A percentile compares a stretch with the other conserved stretches of the same genome.
phyloP scores from a whole-genome alignment of 2,113 vertebrate genomes.

The Orcinus orca region DNA sequence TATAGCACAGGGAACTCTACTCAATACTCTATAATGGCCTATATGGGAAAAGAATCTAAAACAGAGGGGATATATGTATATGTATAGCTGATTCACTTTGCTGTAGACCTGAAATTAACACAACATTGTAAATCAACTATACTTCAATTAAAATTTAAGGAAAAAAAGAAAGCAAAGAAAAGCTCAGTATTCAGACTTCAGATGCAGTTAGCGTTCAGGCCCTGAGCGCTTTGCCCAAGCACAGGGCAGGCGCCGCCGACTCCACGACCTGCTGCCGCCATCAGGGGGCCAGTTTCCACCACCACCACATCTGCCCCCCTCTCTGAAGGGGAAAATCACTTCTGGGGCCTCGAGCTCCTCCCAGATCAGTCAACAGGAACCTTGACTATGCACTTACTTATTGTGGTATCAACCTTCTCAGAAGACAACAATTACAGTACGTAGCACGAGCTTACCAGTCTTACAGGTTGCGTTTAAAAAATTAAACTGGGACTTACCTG shows the following conservation, averaged over 20 bases:
- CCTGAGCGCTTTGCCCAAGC: accelerated
- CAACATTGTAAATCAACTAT: too few species aligned
- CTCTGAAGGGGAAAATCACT: neutral
- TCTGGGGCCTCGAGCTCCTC: neutral
- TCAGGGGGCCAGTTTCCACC: neutral
- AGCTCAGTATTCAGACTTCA: neutral
- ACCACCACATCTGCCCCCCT: neutral
- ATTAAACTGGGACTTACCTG: too few species aligned
- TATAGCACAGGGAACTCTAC: too few species aligned
- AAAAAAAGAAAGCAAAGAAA: neutral
- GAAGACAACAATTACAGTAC: neutral
- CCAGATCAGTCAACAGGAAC: neutral
- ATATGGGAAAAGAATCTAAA: too few species aligned
- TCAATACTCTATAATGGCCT: too few species aligned
- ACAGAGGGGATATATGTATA: too few species aligned
- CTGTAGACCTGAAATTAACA: too few species aligned
- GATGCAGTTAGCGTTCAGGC: neutral
- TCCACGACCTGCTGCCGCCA: neutral
- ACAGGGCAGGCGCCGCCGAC: neutral
- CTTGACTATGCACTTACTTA: neutral
- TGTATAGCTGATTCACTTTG: too few species aligned
- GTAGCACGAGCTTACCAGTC: neutral
- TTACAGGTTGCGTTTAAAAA: neutral
- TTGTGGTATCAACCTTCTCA: neutral
- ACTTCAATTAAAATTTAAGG: too few species aligned